These are phyloP conservation scores for Apus apus DNA, from an alignment of 2,113 vertebrate genomes.

Conservation along the genomic window DNA sequence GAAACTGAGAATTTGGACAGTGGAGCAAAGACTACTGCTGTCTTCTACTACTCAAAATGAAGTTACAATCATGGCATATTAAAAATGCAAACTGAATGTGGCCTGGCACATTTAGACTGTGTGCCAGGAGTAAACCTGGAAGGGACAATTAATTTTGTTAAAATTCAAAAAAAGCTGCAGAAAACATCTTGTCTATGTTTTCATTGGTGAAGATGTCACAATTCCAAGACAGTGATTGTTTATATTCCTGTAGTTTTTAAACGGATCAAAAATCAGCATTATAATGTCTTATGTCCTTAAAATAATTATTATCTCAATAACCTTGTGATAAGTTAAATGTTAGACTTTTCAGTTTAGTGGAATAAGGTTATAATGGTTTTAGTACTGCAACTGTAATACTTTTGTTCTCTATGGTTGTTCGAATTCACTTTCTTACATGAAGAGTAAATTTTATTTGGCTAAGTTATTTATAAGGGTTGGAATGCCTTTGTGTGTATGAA, in stretches of 20 bases:
- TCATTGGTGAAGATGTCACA: background rate
- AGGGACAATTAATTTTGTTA: background rate
- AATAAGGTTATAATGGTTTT: background rate
- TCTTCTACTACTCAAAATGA: background rate
- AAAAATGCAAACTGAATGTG: background rate
- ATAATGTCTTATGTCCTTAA: background rate
- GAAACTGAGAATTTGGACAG: background rate
- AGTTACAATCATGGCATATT: background rate
- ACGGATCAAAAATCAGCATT: fast-evolving
- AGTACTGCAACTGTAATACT: background rate
- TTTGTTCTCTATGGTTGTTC: background rate
- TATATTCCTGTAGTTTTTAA: background rate
- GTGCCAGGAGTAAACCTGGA: background rate
- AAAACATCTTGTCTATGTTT: background rate
- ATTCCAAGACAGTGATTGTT: background rate
- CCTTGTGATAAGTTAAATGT: background rate
- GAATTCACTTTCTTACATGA: background rate
- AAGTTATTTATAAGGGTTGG: constrained; percentile 12
- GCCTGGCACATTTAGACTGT: background rate
- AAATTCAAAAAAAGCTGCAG: background rate
- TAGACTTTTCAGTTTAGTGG: background rate
- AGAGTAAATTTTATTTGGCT: background rate
- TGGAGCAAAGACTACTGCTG: background rate
- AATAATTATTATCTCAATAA: background rate
- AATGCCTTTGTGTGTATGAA: background rate